A percentile compares a stretch with the other conserved stretches of the same genome.
phyloP scores from a whole-genome alignment of 2,113 vertebrate species.

The Oreochromis niloticus region DNA sequence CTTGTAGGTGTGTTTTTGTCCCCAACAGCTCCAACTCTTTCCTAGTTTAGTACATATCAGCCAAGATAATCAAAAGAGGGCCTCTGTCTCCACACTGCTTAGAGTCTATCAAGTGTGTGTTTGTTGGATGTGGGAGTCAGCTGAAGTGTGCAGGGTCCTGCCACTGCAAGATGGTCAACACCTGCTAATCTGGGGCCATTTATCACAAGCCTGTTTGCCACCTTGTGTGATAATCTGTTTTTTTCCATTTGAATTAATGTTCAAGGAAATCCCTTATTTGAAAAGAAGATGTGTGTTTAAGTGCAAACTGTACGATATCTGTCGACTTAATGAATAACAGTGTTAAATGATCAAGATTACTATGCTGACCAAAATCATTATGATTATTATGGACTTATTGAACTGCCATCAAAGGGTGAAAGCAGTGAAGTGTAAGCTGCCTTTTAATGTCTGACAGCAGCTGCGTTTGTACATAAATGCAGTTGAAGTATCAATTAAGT shows the following conservation, averaged over 20 bases:
- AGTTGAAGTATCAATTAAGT: neutral
- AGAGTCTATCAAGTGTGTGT: neutral
- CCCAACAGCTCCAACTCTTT: neutral
- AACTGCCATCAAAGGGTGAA: neutral
- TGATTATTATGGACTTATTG: neutral
- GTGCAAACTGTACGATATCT: fast-evolving
- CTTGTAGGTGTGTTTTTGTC: neutral
- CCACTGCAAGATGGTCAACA: neutral
- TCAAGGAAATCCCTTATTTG: neutral
- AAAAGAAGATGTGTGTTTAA: neutral
- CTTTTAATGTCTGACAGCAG: neutral
- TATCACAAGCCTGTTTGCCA: neutral
- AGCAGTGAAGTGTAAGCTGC: neutral
- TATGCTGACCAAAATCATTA: neutral
- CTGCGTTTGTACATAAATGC: neutral
- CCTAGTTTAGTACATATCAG: neutral
- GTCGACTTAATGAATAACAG: neutral
- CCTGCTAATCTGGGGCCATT: neutral
- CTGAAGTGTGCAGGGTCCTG: neutral
- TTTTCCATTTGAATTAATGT: neutral
- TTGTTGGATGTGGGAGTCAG: neutral
- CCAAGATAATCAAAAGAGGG: neutral
- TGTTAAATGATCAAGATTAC: neutral
- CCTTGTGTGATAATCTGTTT: neutral
- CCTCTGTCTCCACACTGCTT: neutral